phyloP scores from a whole-genome alignment of 2,113 vertebrate species.

The Origma solitaria region DNA sequence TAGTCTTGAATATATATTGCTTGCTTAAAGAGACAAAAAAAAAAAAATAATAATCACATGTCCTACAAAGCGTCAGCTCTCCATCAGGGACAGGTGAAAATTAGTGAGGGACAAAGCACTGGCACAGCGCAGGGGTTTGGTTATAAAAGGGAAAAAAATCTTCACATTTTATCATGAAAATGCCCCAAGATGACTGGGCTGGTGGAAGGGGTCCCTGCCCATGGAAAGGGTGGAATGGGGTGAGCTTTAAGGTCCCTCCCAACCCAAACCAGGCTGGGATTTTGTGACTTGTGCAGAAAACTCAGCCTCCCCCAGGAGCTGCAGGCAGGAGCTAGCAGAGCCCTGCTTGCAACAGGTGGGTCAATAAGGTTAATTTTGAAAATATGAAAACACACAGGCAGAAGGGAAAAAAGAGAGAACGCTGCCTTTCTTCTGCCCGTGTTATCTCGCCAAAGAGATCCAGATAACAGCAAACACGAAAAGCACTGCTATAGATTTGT shows the following conservation, averaged over 20 bases:
- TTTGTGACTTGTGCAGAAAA: background rate
- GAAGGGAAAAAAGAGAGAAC: background rate
- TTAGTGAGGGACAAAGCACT: background rate
- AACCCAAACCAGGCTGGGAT: background rate
- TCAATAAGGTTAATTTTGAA: background rate
- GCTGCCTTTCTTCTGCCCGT: background rate
- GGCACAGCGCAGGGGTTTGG: background rate
- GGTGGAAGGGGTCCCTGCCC: background rate
- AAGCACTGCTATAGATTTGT: slow-evolving; percentile 17
- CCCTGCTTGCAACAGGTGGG: background rate
- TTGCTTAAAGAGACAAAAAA: background rate
- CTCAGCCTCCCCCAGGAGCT: background rate
- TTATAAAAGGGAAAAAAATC: background rate
- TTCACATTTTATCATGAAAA: background rate
- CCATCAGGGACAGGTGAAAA: background rate
- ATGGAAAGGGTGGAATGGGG: background rate
- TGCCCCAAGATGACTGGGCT: background rate
- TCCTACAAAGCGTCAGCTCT: background rate
- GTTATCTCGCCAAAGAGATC: slow-evolving; percentile 3
- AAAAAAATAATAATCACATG: background rate
- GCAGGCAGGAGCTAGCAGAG: background rate
- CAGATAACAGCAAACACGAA: background rate
- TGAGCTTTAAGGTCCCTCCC: background rate
- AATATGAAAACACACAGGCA: background rate
- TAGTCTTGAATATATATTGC: slow-evolving; percentile 56